Evolutionary conservation across 2,888 invertebrate species (phyloP), one percentile per base, ranked within the genome.

Genomic region (Lingula anatina): DNA sequence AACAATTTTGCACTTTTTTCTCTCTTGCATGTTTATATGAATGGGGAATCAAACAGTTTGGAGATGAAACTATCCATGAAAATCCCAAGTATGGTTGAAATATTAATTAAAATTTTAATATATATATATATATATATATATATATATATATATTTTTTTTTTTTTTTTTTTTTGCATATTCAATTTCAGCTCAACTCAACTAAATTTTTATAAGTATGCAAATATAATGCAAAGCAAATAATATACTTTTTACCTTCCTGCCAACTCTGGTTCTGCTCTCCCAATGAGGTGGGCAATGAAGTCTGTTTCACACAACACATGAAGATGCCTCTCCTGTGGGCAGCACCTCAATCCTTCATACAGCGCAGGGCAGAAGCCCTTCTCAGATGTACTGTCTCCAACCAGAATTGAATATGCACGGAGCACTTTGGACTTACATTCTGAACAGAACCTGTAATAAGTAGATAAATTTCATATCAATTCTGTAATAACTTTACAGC

Each of bases 341-440:
- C 93, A 93, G 62, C 89, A 84, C 71, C 88, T 52, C 42, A 70
- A 54, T 5, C 90, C 90, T 28, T 87, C 85, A 72, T 93, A 94
- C 54, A 94, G 79, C 53, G 88, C 85, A 28, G 90, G 85, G 36
- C 90, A 88, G 74, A 90, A 94, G 39, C 91, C 92, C 71, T 90
- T 91, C 73, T 93, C 93, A 73, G 89, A 88, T 44, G 85, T 82
- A 51, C 88, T 87, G 45, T 79, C 77, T 3, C 75, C 90, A 25
- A 91, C 87, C 70, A 95, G 81, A 63, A 94, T 82, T 66, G 87
- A 86, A 78, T 90, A 93, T 47, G 94, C 94, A 72, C 85, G 82
- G 60, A 84, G 75, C 54, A 94, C 92, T 83, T 93, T 94, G 57
- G 90, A 89, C 63, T 91, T 87, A 74, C 94, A 94, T 73, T 94